Conservation (phyloP, 2,797 vertebrate genomes). For the Notoglanidium macrostoma region DNA sequence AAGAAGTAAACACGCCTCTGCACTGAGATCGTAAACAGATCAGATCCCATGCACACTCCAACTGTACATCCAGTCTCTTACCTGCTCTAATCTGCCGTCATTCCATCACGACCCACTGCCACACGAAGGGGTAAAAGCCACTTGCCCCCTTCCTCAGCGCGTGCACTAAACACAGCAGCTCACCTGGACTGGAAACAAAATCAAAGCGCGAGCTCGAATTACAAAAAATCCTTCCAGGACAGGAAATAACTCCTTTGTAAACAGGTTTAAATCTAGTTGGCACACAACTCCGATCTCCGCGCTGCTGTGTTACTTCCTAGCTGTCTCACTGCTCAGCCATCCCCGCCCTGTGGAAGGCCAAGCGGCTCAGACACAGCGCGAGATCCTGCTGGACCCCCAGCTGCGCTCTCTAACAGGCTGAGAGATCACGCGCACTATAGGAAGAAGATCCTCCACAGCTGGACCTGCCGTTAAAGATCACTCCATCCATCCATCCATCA, state of each 20-base stretch:
- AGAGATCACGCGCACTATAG: not conserved
- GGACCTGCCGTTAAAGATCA: not conserved
- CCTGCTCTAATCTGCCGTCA: slow-evolving; percentile 10
- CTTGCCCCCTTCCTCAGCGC: not conserved
- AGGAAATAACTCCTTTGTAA: not conserved
- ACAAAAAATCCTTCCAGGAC: not conserved
- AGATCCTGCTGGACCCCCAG: not conserved
- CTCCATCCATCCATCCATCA: no score
- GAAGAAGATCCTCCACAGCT: not conserved
- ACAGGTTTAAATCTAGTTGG: not conserved
- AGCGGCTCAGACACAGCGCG: not conserved
- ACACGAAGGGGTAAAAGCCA: not conserved
- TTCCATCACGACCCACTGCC: not conserved
- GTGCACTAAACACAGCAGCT: not conserved
- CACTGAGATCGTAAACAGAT: not conserved
- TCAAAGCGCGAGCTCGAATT: not conserved
- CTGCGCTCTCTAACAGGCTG: not conserved
- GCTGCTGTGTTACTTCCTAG: not conserved
- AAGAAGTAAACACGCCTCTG: not conserved
- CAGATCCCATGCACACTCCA: not conserved
- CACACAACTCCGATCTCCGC: not conserved
- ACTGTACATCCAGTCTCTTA: not conserved
- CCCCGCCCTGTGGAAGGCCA: slow-evolving; percentile 31
- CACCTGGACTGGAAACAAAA: not conserved
- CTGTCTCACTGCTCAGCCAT: not conserved